Evolutionary conservation across 1,140 invertebrate genomes (phyloP).

Genomic region (Aphelinus atriplicis): DNA sequence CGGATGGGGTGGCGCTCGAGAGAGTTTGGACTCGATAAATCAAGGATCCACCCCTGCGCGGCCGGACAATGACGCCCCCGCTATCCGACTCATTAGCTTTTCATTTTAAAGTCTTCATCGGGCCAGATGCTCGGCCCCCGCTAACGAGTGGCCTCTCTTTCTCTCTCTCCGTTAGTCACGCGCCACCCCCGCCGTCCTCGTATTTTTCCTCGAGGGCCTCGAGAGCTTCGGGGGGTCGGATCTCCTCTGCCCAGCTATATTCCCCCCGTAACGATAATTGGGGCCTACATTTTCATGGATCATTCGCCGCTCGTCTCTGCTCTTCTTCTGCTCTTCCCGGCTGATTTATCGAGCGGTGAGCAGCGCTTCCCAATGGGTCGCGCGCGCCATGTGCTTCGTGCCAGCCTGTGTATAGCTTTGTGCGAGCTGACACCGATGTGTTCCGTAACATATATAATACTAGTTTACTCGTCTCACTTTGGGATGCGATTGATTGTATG

Average conservation of each 20-base stretch:
- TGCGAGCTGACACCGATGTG: too few species aligned
- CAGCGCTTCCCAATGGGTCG: too few species aligned
- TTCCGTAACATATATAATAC: too few species aligned
- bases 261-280: constrained; percentile 10
- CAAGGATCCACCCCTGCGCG: constrained; percentile 27
- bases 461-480: too few species aligned
- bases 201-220: background rate
- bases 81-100: constrained; percentile 45
- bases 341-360: too few species aligned
- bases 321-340: too few species aligned
- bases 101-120: constrained; percentile 36
- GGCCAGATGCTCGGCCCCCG: background rate
- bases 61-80: constrained; percentile 12
- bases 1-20: background rate
- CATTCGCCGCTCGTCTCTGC: too few species aligned
- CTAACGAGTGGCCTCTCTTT: background rate
- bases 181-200: background rate
- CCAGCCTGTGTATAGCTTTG: too few species aligned
- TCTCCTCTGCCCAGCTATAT: too few species aligned
- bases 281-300: background rate
- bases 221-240: background rate
- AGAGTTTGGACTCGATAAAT: constrained; percentile 30
- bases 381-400: too few species aligned
- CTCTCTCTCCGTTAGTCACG: constrained; percentile 11
- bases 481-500: too few species aligned